phyloP scores from a whole-genome alignment of 2,113 vertebrate genomes.

The Lasiurus cinereus region DNA sequence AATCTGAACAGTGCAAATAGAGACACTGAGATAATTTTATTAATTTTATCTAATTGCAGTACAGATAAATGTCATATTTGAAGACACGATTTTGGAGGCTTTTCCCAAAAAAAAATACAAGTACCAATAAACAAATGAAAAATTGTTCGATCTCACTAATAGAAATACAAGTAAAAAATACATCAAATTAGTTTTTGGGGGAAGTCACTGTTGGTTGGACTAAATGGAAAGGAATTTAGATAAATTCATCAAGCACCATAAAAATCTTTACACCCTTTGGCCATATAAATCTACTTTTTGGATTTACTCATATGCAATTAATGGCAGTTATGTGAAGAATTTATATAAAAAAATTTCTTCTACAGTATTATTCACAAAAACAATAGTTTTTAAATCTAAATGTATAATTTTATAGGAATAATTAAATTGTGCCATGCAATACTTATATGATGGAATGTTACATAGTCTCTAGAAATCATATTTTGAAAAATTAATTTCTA shows the following conservation, averaged over 20 bases:
- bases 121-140: constrained; percentile 45
- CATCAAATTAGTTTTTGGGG: not conserved
- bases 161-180: constrained; percentile 59
- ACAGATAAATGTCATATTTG: constrained; percentile 42
- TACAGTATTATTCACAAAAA: constrained; percentile 18
- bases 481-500: constrained; percentile 56
- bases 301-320: not conserved
- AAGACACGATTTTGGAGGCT: constrained; percentile 46
- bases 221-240: not conserved
- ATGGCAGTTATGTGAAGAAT: constrained; percentile 48
- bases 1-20: constrained; percentile 43
- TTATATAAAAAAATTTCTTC: constrained; percentile 28
- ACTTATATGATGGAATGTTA: not conserved
- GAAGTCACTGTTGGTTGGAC: not conserved
- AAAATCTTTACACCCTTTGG: not conserved
- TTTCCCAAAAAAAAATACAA: constrained; percentile 50
- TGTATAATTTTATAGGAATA: constrained; percentile 25
- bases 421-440: constrained; percentile 28
- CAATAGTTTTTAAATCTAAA: constrained; percentile 52
- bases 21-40: constrained; percentile 30
- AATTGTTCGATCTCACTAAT: constrained; percentile 23
- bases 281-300: constrained; percentile 12
- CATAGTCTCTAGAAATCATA: not conserved
- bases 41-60: constrained; percentile 41
- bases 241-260: not conserved